Evolutionary conservation across 2,113 vertebrate genomes (phyloP), one percentile per base, ranked within the genome.

Genomic region (Sapajus apella): DNA sequence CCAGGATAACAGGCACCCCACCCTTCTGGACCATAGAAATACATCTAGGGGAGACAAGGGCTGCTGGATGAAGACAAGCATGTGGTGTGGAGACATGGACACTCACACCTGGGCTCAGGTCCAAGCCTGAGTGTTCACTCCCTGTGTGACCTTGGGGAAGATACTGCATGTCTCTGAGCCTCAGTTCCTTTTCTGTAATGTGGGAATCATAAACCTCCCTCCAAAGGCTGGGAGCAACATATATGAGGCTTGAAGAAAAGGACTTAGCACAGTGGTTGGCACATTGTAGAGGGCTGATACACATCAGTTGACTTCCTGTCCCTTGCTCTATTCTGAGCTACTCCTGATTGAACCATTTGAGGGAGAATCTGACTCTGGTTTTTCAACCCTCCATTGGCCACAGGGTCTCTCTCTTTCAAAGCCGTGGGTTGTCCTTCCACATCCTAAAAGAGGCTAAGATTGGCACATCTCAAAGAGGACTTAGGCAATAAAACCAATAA

Each of bases 351-450:
- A 90, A 58, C 56, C 90, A 70, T 79, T 47, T 21, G 4, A 37
- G 20, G 50, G 27, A 87, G 95, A 93, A 72, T 80, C 43, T 61
- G 32, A 94, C 77, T 79, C 45, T 14, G 10, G 81, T 84, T 77
- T 96, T 82, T 20, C 82, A 76, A 27, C 4, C 2, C 47, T 84
- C 47, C 35, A 7, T 0, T 52, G 32, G 21, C 52, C 77, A 56
- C 30, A 82, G 21, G 20, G 37, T 76, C 89, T 84, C 27, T 20
- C 70, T 87, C 82, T 86, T 75, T 75, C 91, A 61, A 43, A 95
- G 64, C 35, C 1, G 0, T 4, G 1, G 56, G 14, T 84, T 37
- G 8, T 45, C 43, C 7, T n/a, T 11, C 30, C 35, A 32, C 18
- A 20, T 32, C 43, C n/a, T 23, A 16, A 1, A 32, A 85, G 52